A percentile compares a stretch with the other conserved stretches of the same genome.
Evolutionary conservation across 2,888 invertebrate species (phyloP).

Genomic region (Crepidodera aurea): DNA sequence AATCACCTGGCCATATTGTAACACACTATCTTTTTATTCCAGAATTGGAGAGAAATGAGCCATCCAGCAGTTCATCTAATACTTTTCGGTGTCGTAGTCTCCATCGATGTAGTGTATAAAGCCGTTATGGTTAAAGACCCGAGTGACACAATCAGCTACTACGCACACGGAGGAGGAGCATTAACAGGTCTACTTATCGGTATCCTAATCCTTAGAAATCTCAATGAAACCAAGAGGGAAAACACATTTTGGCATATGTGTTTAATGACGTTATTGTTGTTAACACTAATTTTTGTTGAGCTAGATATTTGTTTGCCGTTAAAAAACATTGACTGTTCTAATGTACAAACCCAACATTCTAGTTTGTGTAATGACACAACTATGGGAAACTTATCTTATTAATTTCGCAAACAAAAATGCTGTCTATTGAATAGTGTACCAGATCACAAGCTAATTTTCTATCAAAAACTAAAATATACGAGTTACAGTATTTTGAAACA

Average conservation of each 20-base stretch:
- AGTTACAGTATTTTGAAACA: too few species aligned
- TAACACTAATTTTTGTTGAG: background rate
- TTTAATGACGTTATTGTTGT: background rate
- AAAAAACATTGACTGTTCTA: background rate
- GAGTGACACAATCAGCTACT: slow-evolving; percentile 68
- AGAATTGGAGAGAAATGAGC: slow-evolving; percentile 97
- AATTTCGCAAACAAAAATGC: too few species aligned
- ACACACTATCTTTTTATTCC: slow-evolving; percentile 56
- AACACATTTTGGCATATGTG: slow-evolving; percentile 61
- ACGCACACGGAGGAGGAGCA: slow-evolving; percentile 78
- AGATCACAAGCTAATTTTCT: too few species aligned
- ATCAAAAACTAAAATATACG: too few species aligned
- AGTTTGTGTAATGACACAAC: too few species aligned
- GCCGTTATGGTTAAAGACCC: background rate
- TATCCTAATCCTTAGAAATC: slow-evolving; percentile 69
- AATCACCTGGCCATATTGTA: too few species aligned
- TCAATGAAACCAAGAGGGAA: slow-evolving; percentile 69
- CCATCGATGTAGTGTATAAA: slow-evolving; percentile 39
- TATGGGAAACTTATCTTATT: too few species aligned
- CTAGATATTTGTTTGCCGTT: background rate
- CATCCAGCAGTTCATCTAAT: slow-evolving; percentile 59
- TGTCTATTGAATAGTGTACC: too few species aligned
- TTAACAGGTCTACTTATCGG: slow-evolving; percentile 81
- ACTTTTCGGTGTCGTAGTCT: slow-evolving; percentile 40
- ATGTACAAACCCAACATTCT: too few species aligned